phyloP scores from a whole-genome alignment of 2,113 vertebrate genomes.

The Gallinago paraguaiae region DNA sequence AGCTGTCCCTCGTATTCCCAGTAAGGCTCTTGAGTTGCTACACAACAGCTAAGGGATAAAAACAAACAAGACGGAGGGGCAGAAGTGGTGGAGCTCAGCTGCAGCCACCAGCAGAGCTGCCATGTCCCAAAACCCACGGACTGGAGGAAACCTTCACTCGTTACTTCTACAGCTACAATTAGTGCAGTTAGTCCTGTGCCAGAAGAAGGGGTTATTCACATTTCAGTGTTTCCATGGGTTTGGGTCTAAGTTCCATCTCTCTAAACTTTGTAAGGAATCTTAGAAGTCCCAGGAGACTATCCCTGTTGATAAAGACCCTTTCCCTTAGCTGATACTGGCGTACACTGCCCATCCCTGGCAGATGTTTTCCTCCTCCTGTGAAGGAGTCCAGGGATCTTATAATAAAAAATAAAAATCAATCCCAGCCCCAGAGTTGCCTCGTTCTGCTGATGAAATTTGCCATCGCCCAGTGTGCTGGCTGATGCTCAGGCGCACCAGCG shows the following conservation, averaged over 20 bases:
- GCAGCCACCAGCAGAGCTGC: background rate
- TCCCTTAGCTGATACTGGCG: rapidly evolving
- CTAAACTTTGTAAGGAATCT: background rate
- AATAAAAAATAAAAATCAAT: background rate
- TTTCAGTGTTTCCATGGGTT: background rate
- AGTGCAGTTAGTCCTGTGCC: background rate
- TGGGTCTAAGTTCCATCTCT: background rate
- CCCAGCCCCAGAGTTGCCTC: background rate
- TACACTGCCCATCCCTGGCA: background rate
- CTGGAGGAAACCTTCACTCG: background rate
- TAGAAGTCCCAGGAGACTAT: background rate
- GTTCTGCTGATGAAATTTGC: background rate
- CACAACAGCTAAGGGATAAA: background rate
- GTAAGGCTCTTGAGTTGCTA: constrained; percentile 6
- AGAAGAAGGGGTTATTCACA: background rate
- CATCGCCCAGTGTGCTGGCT: background rate
- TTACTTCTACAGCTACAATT: background rate
- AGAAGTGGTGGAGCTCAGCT: background rate
- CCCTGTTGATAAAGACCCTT: background rate
- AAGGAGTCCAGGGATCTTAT: background rate
- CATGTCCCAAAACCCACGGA: rapidly evolving
- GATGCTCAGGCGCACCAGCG: background rate
- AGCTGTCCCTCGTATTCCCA: constrained; percentile 40
- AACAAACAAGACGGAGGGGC: background rate
- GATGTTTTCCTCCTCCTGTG: background rate